Evolutionary conservation across 2,888 invertebrate species (phyloP).

Genomic region (Amblyjoppa proteus): DNA sequence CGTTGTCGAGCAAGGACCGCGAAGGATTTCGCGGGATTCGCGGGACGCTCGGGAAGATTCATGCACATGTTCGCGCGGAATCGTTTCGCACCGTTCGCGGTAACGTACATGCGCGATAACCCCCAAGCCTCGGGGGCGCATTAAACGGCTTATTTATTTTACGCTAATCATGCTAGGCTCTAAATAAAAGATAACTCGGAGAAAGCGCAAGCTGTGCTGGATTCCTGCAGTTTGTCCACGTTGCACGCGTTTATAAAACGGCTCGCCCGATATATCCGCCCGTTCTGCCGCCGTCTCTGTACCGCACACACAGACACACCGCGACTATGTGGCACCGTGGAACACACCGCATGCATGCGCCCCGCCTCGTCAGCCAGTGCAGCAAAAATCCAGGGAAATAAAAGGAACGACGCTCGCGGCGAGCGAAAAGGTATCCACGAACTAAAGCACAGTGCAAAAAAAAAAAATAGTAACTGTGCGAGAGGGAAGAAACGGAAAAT

Average conservation of each 20-base stretch:
- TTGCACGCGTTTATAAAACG: slow-evolving; percentile 33
- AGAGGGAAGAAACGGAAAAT: background rate
- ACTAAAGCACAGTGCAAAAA: background rate
- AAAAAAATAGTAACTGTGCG: background rate
- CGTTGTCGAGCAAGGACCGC: background rate
- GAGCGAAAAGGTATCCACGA: slow-evolving; percentile 4
- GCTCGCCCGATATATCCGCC: slow-evolving; percentile 20
- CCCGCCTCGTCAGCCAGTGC: slow-evolving; percentile 1
- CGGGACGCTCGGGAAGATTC: background rate
- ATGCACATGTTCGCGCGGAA: background rate
- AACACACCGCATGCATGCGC: slow-evolving; percentile 1
- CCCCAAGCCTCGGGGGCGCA: background rate
- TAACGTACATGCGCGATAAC: background rate
- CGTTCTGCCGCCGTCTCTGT: background rate
- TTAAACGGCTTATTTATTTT: slow-evolving; percentile 37
- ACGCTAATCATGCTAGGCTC: slow-evolving; percentile 20
- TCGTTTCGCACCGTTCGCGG: background rate
- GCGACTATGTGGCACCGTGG: background rate
- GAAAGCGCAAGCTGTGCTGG: background rate
- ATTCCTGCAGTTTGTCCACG: slow-evolving; percentile 15
- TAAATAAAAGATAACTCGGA: slow-evolving; percentile 43
- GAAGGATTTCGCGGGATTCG: background rate
- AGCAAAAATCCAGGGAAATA: slow-evolving; percentile 32
- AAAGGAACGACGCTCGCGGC: slow-evolving; percentile 30
- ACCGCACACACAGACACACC: background rate